phyloP scores from a whole-genome alignment of 30 jellyfish, hydroid and myxozoan genomes.

The Aurelia aurita complex sp. Pacific region DNA sequence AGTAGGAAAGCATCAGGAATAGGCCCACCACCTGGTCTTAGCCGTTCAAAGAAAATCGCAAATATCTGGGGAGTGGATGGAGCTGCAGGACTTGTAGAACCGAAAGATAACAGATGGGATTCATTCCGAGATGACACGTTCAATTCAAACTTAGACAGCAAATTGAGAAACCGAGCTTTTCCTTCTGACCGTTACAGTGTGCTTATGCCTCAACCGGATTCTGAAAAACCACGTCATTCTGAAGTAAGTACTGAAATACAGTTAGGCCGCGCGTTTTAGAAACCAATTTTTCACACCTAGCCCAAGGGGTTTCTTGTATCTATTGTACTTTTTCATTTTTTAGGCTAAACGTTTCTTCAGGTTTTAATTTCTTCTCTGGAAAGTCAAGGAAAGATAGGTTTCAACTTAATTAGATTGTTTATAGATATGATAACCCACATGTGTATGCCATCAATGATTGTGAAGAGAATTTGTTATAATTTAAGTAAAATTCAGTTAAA shows the following conservation, averaged over 20 bases:
- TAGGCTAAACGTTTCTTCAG: too few relatives aligned
- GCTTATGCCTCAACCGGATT: slow-evolving; percentile 49
- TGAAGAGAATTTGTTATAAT: too few relatives aligned
- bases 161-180: slow-evolving; percentile 53
- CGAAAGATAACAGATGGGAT: slow-evolving; percentile 73
- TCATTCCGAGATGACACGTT: slow-evolving; percentile 72
- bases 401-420: too few relatives aligned
- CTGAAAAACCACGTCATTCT: slow-evolving; percentile 61
- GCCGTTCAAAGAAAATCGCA: slow-evolving; percentile 52
- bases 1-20: slow-evolving; percentile 43
- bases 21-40: slow-evolving; percentile 90
- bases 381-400: too few relatives aligned
- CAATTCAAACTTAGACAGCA: slow-evolving; percentile 61
- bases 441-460: too few relatives aligned
- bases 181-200: slow-evolving; percentile 56
- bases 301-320: too few relatives aligned
- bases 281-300: background rate
- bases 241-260: slow-evolving; percentile 17
- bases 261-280: background rate
- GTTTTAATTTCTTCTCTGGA: too few relatives aligned
- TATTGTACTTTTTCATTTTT: too few relatives aligned
- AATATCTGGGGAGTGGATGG: slow-evolving; percentile 84
- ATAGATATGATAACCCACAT: too few relatives aligned
- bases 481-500: too few relatives aligned
- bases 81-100: slow-evolving; percentile 15